Base-by-base conservation (phyloP, 1,140 invertebrate genomes). In the Penaeus indicus region DNA sequence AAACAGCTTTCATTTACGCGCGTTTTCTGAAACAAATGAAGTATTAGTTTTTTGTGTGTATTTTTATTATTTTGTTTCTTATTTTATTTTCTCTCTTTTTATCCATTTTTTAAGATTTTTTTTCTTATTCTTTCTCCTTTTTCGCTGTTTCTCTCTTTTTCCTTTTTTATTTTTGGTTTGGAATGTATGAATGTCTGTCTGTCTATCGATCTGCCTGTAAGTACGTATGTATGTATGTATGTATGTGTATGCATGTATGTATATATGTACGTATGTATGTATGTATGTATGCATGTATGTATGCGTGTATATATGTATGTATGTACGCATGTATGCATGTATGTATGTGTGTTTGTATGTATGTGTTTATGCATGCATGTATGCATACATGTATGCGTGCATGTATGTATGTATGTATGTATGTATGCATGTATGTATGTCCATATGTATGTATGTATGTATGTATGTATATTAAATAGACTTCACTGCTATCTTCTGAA, bases 401-500 rank as follows among this genome's bases (percentile, higher is more conserved):
- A 75, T 75, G 38, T 19, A 19, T n/a, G 38, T 27, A 75, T 75
- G 38, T 75, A 75, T 75, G 25, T 75, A 75, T 75, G 38, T 75
- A 75, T 75, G 19, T 75, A 75, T 75, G 38, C 32, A 75, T 75
- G n/a, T 75, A 75, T 75, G 42, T 75, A 75, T 75, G 42, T 75
- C 38, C 38, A 4, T 32, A 75, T 75, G 42, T 32, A 75, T 75
- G 0, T n/a, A 75, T 75, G 38, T 75, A 75, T 72, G 21, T 72
- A 72, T n/a, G 2, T 42, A 42, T 7, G 4, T 4, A 42, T 4
- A 42, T 8, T 7, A 42, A 1, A 42, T 42, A 8, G 38, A 42
- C 5, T 42, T 42, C 38, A 42, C 38, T 8, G 4, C 5, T 1
- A 42, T 42, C 38, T 38, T n/a, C n/a, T n/a, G n/a, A n/a, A n/a